A percentile compares a stretch with the other conserved stretches of the same genome.
Conservation (phyloP, 1,140 invertebrate genomes). For the Apolygus lucorum region DNA sequence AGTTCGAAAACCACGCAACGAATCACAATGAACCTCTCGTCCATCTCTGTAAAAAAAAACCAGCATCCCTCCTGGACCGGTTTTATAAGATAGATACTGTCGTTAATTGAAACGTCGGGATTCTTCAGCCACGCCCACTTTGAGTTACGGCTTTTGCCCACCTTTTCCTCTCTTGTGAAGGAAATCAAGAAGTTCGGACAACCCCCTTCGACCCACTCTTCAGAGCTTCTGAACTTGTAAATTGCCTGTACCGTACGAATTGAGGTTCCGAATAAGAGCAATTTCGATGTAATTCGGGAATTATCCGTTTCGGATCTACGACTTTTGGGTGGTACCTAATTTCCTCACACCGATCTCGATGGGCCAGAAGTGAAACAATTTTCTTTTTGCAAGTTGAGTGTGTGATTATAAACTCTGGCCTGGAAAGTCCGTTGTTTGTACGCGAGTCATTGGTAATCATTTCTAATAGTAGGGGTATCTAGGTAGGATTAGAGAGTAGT, state of each 20-base stretch:
- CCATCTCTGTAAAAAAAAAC: not conserved
- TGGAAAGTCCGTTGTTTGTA: no score
- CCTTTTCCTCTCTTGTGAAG: not conserved
- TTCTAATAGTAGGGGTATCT: no score
- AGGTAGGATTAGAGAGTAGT: no score
- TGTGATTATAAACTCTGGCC: no score
- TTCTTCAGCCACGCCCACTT: not conserved
- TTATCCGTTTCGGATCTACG: not conserved
- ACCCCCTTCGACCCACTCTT: no score
- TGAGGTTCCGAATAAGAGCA: not conserved
- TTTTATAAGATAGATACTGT: slow-evolving; percentile 2
- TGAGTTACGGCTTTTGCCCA: not conserved
- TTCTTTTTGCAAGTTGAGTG: no score
- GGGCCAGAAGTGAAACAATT: no score
- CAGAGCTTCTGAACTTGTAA: not conserved
- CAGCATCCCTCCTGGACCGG: not conserved
- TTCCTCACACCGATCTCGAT: no score
- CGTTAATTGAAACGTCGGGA: slow-evolving; percentile 13
- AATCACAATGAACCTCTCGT: slow-evolving; percentile 21
- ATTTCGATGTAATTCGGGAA: not conserved
- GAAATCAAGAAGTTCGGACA: no score
- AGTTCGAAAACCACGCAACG: slow-evolving; percentile 3
- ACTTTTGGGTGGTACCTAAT: not conserved
- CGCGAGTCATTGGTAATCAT: no score
- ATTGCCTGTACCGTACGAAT: not conserved